Evolutionary conservation across 1,140 invertebrate species (phyloP).

Genomic region (Musca domestica): DNA sequence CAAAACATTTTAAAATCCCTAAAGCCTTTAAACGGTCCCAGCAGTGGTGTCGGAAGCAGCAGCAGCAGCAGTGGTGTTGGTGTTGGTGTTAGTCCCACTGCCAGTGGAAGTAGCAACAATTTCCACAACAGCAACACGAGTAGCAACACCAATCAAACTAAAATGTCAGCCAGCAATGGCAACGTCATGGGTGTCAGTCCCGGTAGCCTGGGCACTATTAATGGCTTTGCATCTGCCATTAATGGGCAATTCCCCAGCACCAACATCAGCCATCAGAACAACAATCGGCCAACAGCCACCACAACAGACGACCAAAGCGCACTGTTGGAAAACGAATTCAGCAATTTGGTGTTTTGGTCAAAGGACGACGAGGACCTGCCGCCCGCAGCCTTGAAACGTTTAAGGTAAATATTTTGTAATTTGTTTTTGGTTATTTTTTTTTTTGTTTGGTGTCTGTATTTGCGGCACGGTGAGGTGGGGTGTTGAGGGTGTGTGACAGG

Average conservation of each 20-base stretch:
- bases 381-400: slow-evolving; percentile 35
- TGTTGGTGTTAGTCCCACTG: not conserved
- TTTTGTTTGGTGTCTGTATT: not conserved
- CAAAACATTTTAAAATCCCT: slow-evolving; percentile 40
- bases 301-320: slow-evolving; percentile 45
- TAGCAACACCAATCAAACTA: slow-evolving; percentile 26
- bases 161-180: slow-evolving; percentile 31
- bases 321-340: slow-evolving; percentile 52
- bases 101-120: slow-evolving; percentile 28
- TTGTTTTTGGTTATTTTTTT: slow-evolving; percentile 30
- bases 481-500: no score
- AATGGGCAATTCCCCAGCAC: slow-evolving; percentile 43
- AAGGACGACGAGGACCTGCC: slow-evolving; percentile 43
- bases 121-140: slow-evolving; percentile 36
- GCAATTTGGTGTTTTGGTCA: slow-evolving; percentile 54
- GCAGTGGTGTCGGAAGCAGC: not conserved
- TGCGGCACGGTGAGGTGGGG: not conserved
- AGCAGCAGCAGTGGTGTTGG: not conserved
- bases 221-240: slow-evolving; percentile 42
- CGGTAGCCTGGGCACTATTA: not conserved
- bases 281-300: not conserved
- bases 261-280: slow-evolving; percentile 37
- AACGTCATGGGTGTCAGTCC: slow-evolving; percentile 19
- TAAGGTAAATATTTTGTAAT: slow-evolving; percentile 41
- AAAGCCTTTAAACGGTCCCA: slow-evolving; percentile 18